These are phyloP conservation scores for Augiades crinisus DNA, from an alignment of 2,888 invertebrate genomes.

Conservation along the genomic window DNA sequence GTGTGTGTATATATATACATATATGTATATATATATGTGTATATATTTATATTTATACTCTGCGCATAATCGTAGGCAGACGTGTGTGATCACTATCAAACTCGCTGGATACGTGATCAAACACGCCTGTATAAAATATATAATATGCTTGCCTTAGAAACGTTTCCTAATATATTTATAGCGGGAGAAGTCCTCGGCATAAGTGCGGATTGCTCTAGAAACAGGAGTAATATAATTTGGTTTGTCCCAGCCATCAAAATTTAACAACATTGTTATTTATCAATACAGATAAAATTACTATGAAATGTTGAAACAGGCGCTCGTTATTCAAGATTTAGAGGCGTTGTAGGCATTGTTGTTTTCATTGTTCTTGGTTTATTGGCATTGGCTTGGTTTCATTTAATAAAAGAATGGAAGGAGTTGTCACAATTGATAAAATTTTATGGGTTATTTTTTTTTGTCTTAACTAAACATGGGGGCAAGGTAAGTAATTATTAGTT, in stretches of 20 bases:
- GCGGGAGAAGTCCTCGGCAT: background rate
- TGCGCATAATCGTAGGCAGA: background rate
- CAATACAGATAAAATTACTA: constrained; percentile 6
- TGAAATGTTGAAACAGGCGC: constrained; percentile 12
- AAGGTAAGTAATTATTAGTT: too few relatives aligned
- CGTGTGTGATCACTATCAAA: background rate
- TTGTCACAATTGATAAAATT: background rate
- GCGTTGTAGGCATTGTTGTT: background rate
- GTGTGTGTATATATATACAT: too few relatives aligned
- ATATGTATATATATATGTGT: too few relatives aligned
- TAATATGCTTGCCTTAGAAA: constrained; percentile 1
- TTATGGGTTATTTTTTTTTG: too few relatives aligned
- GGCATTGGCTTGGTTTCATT: too few relatives aligned
- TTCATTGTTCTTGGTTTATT: too few relatives aligned
- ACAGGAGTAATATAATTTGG: background rate
- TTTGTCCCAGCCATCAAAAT: background rate
- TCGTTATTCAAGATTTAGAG: background rate
- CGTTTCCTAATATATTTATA: background rate
- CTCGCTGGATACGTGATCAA: background rate
- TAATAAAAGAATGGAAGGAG: background rate
- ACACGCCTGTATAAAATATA: background rate
- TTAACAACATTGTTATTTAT: too few relatives aligned
- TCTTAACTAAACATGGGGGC: too few relatives aligned
- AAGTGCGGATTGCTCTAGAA: background rate
- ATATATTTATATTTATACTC: too few relatives aligned